Evolutionary conservation across 2,797 vertebrate genomes (phyloP).

Genomic region (Cossypha dichroa): DNA sequence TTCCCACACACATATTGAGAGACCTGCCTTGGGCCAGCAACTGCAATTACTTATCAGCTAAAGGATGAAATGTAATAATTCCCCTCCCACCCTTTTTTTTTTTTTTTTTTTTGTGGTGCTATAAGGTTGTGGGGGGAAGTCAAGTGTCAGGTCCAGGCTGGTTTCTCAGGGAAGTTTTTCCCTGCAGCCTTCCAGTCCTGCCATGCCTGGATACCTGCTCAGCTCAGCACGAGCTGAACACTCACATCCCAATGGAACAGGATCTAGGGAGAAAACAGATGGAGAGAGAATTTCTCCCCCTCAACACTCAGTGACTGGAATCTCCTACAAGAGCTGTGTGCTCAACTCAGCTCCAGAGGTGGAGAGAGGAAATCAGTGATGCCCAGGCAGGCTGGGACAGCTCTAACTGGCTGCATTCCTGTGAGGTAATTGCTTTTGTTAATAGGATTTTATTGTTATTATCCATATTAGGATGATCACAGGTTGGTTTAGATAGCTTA

Average conservation of each 20-base stretch:
- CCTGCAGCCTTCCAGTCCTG: neutral
- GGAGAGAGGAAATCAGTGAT: neutral
- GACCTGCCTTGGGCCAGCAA: neutral
- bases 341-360: neutral
- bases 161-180: neutral
- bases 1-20: fast-evolving
- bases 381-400: neutral
- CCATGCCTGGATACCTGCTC: neutral
- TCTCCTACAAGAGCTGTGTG: fast-evolving
- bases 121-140: fast-evolving
- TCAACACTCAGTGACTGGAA: fast-evolving
- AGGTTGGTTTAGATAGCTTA: neutral
- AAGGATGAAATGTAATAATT: neutral
- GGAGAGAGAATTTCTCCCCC: neutral
- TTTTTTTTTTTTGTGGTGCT: neutral
- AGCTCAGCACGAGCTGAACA: neutral
- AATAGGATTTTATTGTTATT: neutral
- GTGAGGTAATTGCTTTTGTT: neutral
- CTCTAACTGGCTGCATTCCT: neutral
- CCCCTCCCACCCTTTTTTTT: no score
- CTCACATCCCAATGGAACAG: neutral
- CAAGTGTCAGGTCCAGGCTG: neutral
- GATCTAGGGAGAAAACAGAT: fast-evolving
- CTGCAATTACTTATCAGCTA: neutral
- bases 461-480: neutral